These are phyloP conservation scores for Lacerta agilis DNA, from an alignment of 2,797 vertebrate genomes.

Conservation along the genomic window DNA sequence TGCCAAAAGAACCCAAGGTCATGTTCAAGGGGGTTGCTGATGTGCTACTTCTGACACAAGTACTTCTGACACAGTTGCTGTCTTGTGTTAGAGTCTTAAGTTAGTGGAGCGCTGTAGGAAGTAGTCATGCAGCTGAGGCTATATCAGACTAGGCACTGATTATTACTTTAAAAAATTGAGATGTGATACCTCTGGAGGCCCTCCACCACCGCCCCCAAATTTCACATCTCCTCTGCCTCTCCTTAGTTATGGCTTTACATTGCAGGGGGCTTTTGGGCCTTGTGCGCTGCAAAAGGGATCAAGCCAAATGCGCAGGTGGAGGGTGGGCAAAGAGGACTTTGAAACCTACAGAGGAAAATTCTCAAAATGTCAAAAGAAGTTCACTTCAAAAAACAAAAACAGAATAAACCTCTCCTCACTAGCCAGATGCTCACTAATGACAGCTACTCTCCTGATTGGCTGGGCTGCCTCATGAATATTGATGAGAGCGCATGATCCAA, in stretches of 20 bases:
- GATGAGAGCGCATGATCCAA: conserved; percentile 73
- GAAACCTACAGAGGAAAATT: conserved; percentile 66
- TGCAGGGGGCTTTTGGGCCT: neutral
- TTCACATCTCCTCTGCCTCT: neutral
- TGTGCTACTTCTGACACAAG: neutral
- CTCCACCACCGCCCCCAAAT: too few relatives aligned
- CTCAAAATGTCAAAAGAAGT: conserved; percentile 77
- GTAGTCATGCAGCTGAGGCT: too few relatives aligned
- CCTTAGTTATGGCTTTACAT: neutral
- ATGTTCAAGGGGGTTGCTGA: neutral
- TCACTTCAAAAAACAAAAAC: conserved; percentile 60
- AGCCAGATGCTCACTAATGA: conserved; percentile 74
- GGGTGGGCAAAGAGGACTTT: conserved; percentile 39
- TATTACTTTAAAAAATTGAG: neutral
- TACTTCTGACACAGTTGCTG: neutral
- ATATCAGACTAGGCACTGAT: neutral
- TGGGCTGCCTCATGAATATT: conserved; percentile 74
- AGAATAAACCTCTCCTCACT: conserved; percentile 65
- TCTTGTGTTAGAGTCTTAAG: neutral
- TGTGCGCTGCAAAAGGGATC: conserved; percentile 29
- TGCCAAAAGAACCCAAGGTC: neutral
- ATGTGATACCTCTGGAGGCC: neutral
- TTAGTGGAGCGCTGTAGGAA: neutral
- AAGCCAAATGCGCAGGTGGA: conserved; percentile 7
- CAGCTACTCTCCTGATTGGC: conserved; percentile 72